Percentiles rank a stretch among this genome's conserved stretches.
Conservation (phyloP, 92 coral and sea anemone genomes). For the Epizoanthus illoricatus region DNA sequence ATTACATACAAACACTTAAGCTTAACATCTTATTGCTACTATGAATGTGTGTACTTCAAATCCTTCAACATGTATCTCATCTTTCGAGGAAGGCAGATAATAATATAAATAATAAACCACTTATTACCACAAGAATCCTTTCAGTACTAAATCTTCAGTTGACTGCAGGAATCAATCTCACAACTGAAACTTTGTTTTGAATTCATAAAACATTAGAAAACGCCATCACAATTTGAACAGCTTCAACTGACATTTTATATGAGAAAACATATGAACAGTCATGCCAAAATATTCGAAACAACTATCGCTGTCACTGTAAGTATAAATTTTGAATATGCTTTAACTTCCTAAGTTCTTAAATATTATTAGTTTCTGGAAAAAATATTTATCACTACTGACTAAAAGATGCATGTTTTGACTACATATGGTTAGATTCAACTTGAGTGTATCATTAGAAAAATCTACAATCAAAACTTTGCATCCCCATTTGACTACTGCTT, state of each 20-base stretch:
- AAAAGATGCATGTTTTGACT: constrained; percentile 22
- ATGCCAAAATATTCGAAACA: no score
- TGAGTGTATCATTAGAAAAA: constrained; percentile 6
- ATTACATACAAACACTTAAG: no score
- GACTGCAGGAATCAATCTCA: not conserved
- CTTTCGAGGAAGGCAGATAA: not conserved
- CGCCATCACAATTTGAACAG: no score
- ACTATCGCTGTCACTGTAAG: no score
- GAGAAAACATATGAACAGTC: no score
- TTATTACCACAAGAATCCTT: not conserved
- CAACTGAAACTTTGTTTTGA: not conserved
- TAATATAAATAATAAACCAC: not conserved
- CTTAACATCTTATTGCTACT: no score
- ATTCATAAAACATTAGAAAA: not conserved
- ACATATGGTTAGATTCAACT: not conserved
- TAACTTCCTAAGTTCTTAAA: not conserved
- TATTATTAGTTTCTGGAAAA: not conserved
- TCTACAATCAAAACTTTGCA: not conserved
- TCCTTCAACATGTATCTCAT: not conserved
- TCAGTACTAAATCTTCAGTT: not conserved
- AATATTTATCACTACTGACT: not conserved
- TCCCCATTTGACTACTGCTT: not conserved
- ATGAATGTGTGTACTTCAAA: no score
- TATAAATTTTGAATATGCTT: no score
- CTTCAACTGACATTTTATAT: not conserved